phyloP scores from a whole-genome alignment of 2,797 vertebrate genomes.

The Crenuchus spilurus region DNA sequence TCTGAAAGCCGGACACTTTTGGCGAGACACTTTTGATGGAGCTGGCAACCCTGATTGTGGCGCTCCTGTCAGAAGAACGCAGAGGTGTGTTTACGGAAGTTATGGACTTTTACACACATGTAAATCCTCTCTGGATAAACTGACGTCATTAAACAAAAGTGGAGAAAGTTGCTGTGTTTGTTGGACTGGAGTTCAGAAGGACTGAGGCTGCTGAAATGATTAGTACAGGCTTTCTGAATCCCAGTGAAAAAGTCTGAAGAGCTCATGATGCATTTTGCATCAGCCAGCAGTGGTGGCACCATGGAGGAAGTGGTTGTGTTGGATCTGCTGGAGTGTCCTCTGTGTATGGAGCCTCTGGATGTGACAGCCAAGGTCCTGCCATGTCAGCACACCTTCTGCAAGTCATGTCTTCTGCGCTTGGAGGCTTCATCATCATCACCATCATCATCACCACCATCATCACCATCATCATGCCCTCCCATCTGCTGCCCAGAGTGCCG shows the following conservation, averaged over 20 bases:
- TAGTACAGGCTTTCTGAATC: not conserved
- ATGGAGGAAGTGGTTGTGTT: conserved; percentile 76
- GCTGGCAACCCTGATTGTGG: too few species aligned
- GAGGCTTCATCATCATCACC: conserved; percentile 50
- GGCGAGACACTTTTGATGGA: too few species aligned
- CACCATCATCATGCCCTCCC: conserved; percentile 72
- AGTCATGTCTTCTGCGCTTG: conserved; percentile 85
- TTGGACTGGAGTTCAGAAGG: not conserved
- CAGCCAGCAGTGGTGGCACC: not conserved
- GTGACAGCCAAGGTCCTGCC: conserved; percentile 89
- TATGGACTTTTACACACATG: too few species aligned
- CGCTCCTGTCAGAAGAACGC: too few species aligned
- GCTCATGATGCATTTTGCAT: conserved; percentile 31
- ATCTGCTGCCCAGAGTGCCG: conserved; percentile 88
- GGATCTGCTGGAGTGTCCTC: conserved; percentile 88
- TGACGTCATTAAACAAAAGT: too few species aligned
- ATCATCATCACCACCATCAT: not conserved
- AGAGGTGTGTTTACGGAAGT: too few species aligned
- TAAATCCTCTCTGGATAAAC: too few species aligned
- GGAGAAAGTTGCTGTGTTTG: not conserved
- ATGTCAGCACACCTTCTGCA: conserved; percentile 95
- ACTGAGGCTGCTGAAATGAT: not conserved
- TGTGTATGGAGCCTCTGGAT: conserved; percentile 88
- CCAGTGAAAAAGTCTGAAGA: conserved; percentile 42
- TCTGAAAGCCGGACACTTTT: too few species aligned